Conservation (phyloP, 2,888 invertebrate species). For the Cheilosia vulpina region DNA sequence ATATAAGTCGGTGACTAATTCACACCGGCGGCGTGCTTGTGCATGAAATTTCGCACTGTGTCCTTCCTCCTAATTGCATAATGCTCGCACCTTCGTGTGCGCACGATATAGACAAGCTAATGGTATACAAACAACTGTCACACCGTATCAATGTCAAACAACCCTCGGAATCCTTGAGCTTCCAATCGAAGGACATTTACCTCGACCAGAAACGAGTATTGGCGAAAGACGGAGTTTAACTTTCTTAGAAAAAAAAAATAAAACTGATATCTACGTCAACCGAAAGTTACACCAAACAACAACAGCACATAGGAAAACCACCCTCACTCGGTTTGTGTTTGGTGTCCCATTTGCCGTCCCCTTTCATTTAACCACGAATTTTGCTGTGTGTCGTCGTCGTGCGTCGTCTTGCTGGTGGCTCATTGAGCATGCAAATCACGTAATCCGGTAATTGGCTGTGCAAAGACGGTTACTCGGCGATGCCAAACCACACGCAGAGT, state of each 20-base stretch:
- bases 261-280: conserved; percentile 36
- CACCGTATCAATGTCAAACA: conserved; percentile 47
- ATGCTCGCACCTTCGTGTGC: conserved; percentile 12
- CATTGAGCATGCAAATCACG: conserved; percentile 71
- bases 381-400: conserved; percentile 14
- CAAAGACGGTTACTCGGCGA: conserved; percentile 43
- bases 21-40: not conserved
- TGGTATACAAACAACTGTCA: conserved; percentile 58
- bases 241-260: not conserved
- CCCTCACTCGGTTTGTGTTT: conserved; percentile 1
- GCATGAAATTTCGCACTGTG: not conserved
- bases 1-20: not conserved
- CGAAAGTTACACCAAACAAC: conserved; percentile 41
- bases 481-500: conserved; percentile 24
- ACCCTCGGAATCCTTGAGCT: conserved; percentile 24
- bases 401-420: conserved; percentile 20
- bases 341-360: conserved; percentile 55
- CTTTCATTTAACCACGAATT: conserved; percentile 51
- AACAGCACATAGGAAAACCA: not conserved
- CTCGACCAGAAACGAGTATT: not conserved
- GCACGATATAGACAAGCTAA: conserved; percentile 17
- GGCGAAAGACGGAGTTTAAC: conserved; percentile 4
- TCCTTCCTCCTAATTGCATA: conserved; percentile 30
- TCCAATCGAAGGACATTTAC: conserved; percentile 42
- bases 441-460: conserved; percentile 70